Evolutionary conservation across 2,888 invertebrate genomes (phyloP).

Genomic region (Hololepta plana): DNA sequence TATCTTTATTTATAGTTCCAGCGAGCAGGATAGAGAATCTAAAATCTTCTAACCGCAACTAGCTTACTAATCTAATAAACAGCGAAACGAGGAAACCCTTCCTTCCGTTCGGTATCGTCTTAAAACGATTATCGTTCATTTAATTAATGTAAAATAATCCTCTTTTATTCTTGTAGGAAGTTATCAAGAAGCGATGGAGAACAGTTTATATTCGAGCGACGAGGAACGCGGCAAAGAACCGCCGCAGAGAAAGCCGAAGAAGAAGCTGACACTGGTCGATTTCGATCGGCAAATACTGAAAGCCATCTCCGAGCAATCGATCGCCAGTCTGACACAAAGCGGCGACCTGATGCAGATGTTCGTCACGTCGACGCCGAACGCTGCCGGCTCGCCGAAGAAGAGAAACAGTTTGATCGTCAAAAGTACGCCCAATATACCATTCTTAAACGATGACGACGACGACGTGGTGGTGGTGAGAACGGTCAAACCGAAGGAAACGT

Average conservation of each 20-base stretch:
- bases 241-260: slow-evolving; percentile 13
- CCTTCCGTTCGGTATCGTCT: too few relatives aligned
- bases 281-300: slow-evolving; percentile 22
- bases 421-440: slow-evolving; percentile 41
- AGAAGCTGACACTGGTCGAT: slow-evolving; percentile 19
- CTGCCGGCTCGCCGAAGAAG: slow-evolving; percentile 5
- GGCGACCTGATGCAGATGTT: slow-evolving; percentile 10
- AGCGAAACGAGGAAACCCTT: too few relatives aligned
- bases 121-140: too few relatives aligned
- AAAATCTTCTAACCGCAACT: too few relatives aligned
- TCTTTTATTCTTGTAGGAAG: slow-evolving; percentile 23
- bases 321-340: too few relatives aligned
- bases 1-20: too few relatives aligned
- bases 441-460: slow-evolving; percentile 12
- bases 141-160: slow-evolving; percentile 5
- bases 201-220: slow-evolving; percentile 25
- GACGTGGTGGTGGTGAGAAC: slow-evolving; percentile 8
- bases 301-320: slow-evolving; percentile 25
- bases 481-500: too few relatives aligned
- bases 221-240: slow-evolving; percentile 34
- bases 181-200: slow-evolving; percentile 24
- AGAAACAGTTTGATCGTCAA: slow-evolving; percentile 20
- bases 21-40: too few relatives aligned
- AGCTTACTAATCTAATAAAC: too few relatives aligned
- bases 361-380: slow-evolving; percentile 16